These are phyloP conservation scores for Sialia sialis DNA, from an alignment of 2,113 vertebrate genomes.

Conservation along the genomic window DNA sequence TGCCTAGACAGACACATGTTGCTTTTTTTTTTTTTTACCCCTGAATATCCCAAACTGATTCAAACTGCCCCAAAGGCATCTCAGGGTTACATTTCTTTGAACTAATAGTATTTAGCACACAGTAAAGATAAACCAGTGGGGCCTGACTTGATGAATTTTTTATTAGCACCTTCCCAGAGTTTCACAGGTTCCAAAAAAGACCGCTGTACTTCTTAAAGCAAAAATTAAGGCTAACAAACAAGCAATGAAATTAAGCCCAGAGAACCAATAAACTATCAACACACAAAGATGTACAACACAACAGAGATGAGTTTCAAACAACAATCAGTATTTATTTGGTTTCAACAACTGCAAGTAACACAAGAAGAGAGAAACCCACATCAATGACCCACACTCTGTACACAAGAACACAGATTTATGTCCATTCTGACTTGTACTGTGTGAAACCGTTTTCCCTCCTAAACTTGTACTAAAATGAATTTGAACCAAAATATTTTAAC, in stretches of 20 bases:
- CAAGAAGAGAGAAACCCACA: not conserved
- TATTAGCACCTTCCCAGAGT: not conserved
- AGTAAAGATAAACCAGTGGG: not conserved
- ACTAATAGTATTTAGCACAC: not conserved
- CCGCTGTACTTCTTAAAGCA: not conserved
- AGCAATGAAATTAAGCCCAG: not conserved
- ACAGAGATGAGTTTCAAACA: not conserved
- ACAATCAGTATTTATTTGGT: not conserved
- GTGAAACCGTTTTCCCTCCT: not conserved
- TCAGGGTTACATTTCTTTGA: not conserved
- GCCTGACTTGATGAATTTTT: not conserved
- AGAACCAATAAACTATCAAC: not conserved
- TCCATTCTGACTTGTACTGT: not conserved
- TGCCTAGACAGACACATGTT: accelerated
- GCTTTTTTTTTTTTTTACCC: not conserved
- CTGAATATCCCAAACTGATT: not conserved
- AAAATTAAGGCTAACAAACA: not conserved
- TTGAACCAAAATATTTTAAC: not conserved
- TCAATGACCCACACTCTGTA: not conserved
- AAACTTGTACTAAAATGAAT: not conserved
- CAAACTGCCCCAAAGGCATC: not conserved
- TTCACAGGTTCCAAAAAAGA: not conserved
- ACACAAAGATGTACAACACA: not conserved
- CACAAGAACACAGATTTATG: accelerated
- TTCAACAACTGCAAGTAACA: not conserved